These are phyloP conservation scores for Cyprinodon brontotheroides DNA, from an alignment of 2,113 vertebrate genomes.

Conservation along the genomic window DNA sequence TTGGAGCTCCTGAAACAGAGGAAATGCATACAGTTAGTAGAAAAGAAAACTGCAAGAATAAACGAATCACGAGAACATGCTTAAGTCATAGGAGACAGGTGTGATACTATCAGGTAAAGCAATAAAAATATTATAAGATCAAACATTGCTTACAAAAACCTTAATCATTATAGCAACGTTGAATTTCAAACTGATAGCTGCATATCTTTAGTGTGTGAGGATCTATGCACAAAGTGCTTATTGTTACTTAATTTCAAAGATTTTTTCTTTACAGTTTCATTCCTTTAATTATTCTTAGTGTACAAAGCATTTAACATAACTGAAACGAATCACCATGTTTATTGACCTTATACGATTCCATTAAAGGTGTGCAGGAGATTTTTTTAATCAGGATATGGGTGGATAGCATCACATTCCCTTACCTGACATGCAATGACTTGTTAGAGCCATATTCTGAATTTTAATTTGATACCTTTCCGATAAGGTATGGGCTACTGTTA, in stretches of 20 bases:
- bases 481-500: not conserved
- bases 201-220: too few species aligned
- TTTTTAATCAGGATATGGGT: not conserved
- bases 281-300: not conserved
- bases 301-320: not conserved
- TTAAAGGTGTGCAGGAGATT: not conserved
- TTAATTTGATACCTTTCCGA: not conserved
- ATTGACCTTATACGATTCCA: not conserved
- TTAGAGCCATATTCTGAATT: not conserved
- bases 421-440: not conserved
- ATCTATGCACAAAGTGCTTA: not conserved
- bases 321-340: not conserved
- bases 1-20: constrained; percentile 84
- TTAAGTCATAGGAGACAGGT: not conserved
- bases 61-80: too few species aligned
- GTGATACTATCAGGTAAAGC: not conserved
- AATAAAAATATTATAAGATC: not conserved
- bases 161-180: not conserved
- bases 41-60: not conserved
- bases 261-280: not conserved
- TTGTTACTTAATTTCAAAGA: not conserved
- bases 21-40: not conserved
- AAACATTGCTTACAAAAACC: not conserved
- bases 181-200: not conserved
- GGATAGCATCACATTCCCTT: not conserved